phyloP scores from a whole-genome alignment of 2,797 vertebrate genomes.

The Gallinago stenura region DNA sequence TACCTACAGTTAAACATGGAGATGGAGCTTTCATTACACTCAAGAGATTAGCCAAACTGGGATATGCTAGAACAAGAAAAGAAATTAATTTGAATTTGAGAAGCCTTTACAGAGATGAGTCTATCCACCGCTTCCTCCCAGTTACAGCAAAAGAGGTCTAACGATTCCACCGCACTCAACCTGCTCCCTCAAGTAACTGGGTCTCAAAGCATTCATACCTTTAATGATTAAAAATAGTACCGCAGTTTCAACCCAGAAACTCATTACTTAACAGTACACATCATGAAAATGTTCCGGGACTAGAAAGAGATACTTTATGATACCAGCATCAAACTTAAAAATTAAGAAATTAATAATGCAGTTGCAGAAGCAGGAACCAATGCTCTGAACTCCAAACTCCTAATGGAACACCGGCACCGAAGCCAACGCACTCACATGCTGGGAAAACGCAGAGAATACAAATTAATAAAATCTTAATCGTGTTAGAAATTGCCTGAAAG shows the following conservation, averaged over 20 bases:
- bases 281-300: constrained; percentile 15
- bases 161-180: constrained; percentile 5
- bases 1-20: neutral
- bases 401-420: neutral
- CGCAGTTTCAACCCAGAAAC: constrained; percentile 34
- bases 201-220: constrained; percentile 51
- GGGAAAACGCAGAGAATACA: neutral
- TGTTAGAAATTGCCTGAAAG: neutral
- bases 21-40: constrained; percentile 11
- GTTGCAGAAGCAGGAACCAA: neutral
- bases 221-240: constrained; percentile 52
- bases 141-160: constrained; percentile 30
- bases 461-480: constrained; percentile 33
- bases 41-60: constrained; percentile 40
- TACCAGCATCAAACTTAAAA: constrained; percentile 10
- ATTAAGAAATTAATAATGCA: constrained; percentile 43
- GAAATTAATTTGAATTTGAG: constrained; percentile 45
- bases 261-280: constrained; percentile 24
- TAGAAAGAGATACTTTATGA: neutral
- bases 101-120: constrained; percentile 1
- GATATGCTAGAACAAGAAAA: constrained; percentile 33
- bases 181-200: constrained; percentile 39
- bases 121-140: neutral
- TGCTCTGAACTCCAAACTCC: neutral
- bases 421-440: neutral